Evolutionary conservation across 64 coral and sea anemone species (phyloP).

Genomic region (Orbicella faveolata): DNA sequence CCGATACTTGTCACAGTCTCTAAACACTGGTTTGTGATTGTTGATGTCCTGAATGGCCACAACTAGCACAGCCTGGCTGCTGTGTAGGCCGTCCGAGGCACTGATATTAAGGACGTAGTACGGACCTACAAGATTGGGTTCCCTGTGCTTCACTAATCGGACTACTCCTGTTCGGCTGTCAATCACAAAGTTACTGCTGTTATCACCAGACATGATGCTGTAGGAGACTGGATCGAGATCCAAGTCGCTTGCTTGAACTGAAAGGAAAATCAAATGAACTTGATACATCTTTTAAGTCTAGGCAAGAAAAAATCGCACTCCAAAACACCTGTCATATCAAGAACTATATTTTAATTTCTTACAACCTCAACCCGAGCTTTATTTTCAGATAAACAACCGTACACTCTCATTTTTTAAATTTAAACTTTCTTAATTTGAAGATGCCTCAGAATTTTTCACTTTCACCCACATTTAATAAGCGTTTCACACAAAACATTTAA

Average conservation of each 20-base stretch:
- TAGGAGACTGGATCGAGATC: constrained; percentile 82
- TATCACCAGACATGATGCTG: constrained; percentile 81
- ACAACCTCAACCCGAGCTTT: too few species aligned
- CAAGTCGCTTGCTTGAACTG: constrained; percentile 86
- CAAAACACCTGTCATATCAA: too few species aligned
- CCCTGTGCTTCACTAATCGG: constrained; percentile 42
- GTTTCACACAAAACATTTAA: too few species aligned
- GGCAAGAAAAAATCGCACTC: too few species aligned
- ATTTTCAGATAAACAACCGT: too few species aligned
- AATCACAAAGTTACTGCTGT: constrained; percentile 84
- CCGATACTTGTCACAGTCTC: constrained; percentile 69
- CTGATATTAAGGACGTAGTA: constrained; percentile 81
- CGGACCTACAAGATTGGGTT: constrained; percentile 58
- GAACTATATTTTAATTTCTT: too few species aligned
- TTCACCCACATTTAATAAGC: too few species aligned
- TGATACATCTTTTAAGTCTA: too few species aligned
- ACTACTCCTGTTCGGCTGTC: constrained; percentile 84
- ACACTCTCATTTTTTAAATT: too few species aligned
- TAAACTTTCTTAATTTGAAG: too few species aligned
- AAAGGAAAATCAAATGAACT: not conserved
- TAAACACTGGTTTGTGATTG: constrained; percentile 92
- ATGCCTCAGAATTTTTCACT: too few species aligned
- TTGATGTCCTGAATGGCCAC: constrained; percentile 87
- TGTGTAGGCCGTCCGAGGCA: constrained; percentile 82
- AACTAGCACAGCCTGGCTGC: constrained; percentile 58